phyloP scores from a whole-genome alignment of 2,797 vertebrate genomes.

The Chrosomus eos region DNA sequence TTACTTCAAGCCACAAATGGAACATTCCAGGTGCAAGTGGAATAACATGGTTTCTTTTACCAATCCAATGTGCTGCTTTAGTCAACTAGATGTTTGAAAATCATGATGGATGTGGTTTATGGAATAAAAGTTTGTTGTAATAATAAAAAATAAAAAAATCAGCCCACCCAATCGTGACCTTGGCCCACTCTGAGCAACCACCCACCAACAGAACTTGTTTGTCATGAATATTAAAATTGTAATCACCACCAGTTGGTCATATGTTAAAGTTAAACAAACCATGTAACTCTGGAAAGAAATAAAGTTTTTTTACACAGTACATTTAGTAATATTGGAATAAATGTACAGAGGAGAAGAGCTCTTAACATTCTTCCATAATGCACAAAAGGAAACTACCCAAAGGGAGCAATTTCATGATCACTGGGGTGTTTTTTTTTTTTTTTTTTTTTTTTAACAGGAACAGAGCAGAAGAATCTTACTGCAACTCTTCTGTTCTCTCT shows the following conservation, averaged over 20 bases:
- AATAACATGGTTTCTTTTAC: slow-evolving; percentile 7
- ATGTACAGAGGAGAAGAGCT: not conserved
- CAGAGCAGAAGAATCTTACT: not conserved
- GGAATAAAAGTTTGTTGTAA: slow-evolving; percentile 7
- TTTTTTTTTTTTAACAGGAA: not conserved
- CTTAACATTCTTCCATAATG: not conserved
- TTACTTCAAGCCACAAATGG: slow-evolving; percentile 1
- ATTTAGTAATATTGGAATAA: not conserved
- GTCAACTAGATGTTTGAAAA: not conserved
- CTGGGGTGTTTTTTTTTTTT: not conserved
- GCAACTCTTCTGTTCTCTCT: not conserved
- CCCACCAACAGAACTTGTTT: not conserved
- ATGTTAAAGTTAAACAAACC: not conserved
- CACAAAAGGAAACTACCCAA: slow-evolving; percentile 16
- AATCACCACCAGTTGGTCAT: not conserved
- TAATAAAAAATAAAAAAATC: not conserved
- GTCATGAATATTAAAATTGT: not conserved
- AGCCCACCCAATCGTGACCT: not conserved
- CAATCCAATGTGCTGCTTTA: not conserved
- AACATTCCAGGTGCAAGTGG: not conserved
- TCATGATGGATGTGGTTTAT: slow-evolving; percentile 5
- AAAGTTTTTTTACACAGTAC: not conserved
- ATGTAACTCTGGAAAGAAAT: not conserved
- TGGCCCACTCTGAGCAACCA: slow-evolving; percentile 18
- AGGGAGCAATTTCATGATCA: slow-evolving; percentile 4